phyloP scores from a whole-genome alignment of 2,797 vertebrate species.

The Botia almorhae region DNA sequence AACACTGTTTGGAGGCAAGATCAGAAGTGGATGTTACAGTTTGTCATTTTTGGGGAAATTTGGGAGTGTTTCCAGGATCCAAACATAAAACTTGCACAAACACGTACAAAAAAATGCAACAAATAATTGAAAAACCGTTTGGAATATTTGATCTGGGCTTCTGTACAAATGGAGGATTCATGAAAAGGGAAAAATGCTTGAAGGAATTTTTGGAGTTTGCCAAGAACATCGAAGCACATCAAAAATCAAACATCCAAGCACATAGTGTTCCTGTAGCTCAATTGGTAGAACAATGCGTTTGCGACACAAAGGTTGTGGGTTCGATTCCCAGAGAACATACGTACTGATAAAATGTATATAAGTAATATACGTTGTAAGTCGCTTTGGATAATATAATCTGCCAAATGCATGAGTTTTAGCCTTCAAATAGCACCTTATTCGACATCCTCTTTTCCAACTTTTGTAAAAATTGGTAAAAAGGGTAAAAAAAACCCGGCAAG shows the following conservation, averaged over 20 bases:
- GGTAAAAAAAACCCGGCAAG: not conserved
- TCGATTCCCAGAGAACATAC: too few relatives aligned
- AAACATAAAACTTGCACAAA: not conserved
- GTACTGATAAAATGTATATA: too few relatives aligned
- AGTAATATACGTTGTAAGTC: too few relatives aligned
- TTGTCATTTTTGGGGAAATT: not conserved
- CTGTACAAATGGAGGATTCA: not conserved
- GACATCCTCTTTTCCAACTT: not conserved
- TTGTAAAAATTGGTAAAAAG: not conserved
- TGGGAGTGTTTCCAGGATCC: too few relatives aligned
- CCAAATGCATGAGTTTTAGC: not conserved
- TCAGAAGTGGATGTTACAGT: not conserved
- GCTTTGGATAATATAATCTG: too few relatives aligned
- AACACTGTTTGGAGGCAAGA: not conserved
- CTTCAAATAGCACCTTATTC: not conserved
- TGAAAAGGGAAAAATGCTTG: not conserved
- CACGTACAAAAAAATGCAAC: not conserved
- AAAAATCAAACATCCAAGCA: not conserved
- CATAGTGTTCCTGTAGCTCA: too few relatives aligned
- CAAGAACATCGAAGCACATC: constrained; percentile 20
- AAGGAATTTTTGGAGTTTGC: constrained; percentile 11
- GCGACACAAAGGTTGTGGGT: too few relatives aligned
- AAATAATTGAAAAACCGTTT: not conserved
- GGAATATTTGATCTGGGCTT: not conserved
- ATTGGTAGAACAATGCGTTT: too few relatives aligned